A percentile compares a stretch with the other conserved stretches of the same genome.
Conservation (phyloP, 2,113 vertebrate species). For the Pitta sordida region DNA sequence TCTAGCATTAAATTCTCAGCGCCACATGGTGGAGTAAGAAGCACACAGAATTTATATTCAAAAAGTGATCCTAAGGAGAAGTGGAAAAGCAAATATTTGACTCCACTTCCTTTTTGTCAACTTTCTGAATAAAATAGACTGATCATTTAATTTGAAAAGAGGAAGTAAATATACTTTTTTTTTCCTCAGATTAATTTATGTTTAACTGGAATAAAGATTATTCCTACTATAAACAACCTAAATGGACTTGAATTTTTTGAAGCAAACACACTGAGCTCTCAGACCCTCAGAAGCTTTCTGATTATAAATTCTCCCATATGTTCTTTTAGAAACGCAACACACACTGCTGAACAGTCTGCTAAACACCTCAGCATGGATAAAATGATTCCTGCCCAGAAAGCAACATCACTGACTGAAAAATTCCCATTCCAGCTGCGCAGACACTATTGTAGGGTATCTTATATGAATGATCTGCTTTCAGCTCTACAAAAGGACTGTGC, state of each 20-base stretch:
- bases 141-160: background rate
- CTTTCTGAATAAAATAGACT: background rate
- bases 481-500: background rate
- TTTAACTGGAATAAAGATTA: background rate
- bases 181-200: background rate
- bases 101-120: background rate
- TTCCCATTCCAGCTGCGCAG: background rate
- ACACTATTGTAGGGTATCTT: background rate
- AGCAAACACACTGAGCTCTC: background rate
- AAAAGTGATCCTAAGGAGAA: background rate
- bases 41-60: constrained; percentile 32
- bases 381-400: background rate
- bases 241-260: background rate
- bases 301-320: background rate
- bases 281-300: background rate
- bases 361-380: background rate
- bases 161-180: background rate
- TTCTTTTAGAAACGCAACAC: background rate
- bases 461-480: background rate
- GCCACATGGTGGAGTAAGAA: constrained; percentile 76
- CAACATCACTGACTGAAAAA: background rate
- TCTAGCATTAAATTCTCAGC: constrained; percentile 33
- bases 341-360: background rate
- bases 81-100: background rate
- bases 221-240: background rate